phyloP scores from a whole-genome alignment of 2,113 vertebrate species.

The Brachypodius melanocephalos region DNA sequence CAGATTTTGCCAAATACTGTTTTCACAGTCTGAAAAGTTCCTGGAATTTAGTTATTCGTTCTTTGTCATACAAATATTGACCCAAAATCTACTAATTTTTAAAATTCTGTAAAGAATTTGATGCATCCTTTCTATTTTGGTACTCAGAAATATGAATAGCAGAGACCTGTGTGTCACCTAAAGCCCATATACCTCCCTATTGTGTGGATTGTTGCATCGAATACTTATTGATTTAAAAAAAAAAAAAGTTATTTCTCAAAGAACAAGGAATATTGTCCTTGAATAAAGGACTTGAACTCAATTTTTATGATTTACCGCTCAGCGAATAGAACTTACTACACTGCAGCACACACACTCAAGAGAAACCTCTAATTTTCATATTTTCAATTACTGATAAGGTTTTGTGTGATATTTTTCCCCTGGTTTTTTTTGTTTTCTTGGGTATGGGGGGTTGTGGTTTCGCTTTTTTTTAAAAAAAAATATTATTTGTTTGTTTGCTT shows the following conservation, averaged over 20 bases:
- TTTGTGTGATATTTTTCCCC: neutral
- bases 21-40: neutral
- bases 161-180: neutral
- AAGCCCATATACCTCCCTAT: fast-evolving
- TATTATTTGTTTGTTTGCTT: neutral
- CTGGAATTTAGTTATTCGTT: neutral
- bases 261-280: neutral
- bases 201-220: neutral
- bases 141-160: neutral
- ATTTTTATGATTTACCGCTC: neutral
- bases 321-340: neutral
- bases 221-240: neutral
- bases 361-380: neutral
- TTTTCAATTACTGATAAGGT: neutral
- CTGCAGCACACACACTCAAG: neutral
- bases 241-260: neutral
- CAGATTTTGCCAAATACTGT: neutral
- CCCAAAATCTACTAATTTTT: neutral
- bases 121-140: neutral
- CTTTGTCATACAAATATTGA: neutral
- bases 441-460: neutral
- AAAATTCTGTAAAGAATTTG: neutral
- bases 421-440: neutral
- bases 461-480: no score
- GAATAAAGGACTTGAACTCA: neutral